A percentile compares a stretch with the other conserved stretches of the same genome.
phyloP scores from a whole-genome alignment of 2,113 vertebrate genomes.

The Pampusana beccarii region DNA sequence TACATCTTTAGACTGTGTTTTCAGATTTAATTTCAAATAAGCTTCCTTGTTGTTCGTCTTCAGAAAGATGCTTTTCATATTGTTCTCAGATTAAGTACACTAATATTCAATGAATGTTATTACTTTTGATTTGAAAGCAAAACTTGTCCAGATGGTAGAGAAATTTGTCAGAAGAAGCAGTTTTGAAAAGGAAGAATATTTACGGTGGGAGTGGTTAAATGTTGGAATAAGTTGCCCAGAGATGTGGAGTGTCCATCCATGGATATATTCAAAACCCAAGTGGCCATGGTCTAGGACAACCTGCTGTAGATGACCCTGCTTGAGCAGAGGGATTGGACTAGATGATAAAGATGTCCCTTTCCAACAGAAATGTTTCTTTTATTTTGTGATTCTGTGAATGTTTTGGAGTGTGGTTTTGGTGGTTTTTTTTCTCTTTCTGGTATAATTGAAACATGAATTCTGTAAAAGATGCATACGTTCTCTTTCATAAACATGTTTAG shows the following conservation, averaged over 20 bases:
- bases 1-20: not conserved
- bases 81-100: slow-evolving; percentile 49
- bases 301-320: not conserved
- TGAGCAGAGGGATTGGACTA: not conserved
- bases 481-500: slow-evolving; percentile 9
- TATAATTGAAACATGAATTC: not conserved
- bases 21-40: not conserved
- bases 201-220: not conserved
- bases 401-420: not conserved
- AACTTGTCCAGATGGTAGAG: slow-evolving; percentile 63
- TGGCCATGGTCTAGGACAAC: not conserved
- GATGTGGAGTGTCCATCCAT: not conserved
- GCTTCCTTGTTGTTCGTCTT: slow-evolving; percentile 11
- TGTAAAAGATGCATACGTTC: not conserved
- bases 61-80: slow-evolving; percentile 38
- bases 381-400: not conserved
- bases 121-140: slow-evolving; percentile 66
- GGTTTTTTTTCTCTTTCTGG: not conserved
- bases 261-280: not conserved
- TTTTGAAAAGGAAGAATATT: slow-evolving; percentile 46
- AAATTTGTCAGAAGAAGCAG: slow-evolving; percentile 65
- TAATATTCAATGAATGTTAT: slow-evolving; percentile 49
- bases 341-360: not conserved
- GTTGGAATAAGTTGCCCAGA: not conserved
- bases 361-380: not conserved